phyloP scores from a whole-genome alignment of 2,113 vertebrate species.

The Beaufortia kweichowensis region DNA sequence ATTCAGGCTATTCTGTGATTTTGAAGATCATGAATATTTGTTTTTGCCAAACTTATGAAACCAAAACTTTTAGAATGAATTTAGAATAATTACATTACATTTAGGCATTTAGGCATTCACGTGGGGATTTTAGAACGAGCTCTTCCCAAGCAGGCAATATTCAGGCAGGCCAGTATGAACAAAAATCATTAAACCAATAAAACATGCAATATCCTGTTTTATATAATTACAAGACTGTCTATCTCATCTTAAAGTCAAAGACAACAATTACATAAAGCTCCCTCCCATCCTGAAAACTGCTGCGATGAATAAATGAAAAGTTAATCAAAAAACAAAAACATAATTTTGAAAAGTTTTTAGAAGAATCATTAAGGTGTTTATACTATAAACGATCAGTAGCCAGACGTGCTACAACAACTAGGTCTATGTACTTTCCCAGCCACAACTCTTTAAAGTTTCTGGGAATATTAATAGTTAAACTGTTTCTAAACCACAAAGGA shows the following conservation, averaged over 20 bases:
- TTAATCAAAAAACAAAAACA: neutral
- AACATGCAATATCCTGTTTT: neutral
- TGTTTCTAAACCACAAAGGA: constrained; percentile 60
- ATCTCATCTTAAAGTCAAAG: neutral
- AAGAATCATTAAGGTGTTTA: neutral
- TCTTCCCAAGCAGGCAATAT: neutral
- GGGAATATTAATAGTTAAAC: constrained; percentile 70
- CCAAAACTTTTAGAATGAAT: too few relatives aligned
- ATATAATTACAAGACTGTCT: neutral
- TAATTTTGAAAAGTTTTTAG: neutral
- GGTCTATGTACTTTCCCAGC: constrained; percentile 57
- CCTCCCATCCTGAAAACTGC: too few relatives aligned
- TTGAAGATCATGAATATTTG: neutral
- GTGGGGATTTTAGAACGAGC: neutral
- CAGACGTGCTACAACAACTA: constrained; percentile 52
- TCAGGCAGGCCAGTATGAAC: neutral
- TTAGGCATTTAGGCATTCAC: too few relatives aligned
- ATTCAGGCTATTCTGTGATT: neutral
- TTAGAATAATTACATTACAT: too few relatives aligned
- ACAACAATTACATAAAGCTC: neutral
- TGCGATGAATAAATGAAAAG: too few relatives aligned
- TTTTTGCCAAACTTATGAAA: neutral
- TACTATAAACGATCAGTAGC: constrained; percentile 34
- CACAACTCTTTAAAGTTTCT: constrained; percentile 38
- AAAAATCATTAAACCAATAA: neutral